Base-by-base conservation (phyloP, 2,797 vertebrate genomes). In the Sciurus vulgaris region DNA sequence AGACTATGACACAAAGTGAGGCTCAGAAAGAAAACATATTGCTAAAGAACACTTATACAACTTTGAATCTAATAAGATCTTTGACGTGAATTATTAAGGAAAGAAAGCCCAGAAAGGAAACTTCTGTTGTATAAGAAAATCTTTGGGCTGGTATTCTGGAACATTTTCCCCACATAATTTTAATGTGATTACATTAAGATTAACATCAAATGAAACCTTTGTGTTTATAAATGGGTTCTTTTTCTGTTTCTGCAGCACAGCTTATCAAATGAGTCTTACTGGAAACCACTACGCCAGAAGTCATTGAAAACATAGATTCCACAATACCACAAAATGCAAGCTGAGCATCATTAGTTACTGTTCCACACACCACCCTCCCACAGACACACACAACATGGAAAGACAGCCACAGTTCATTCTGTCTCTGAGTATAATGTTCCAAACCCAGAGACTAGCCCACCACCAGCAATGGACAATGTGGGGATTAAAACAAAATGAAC, bases 21-120 rank as follows among this genome's bases (percentile, higher is more conserved):
- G 14, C 35, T 82, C n/a, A 41, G n/a, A 83, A 85, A 91, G 67
- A 59, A 51, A 94, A 28, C 26, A 72, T 54, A 78, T 82, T 91
- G 18, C 38, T 67, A 90, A 94, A 92, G 22, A 85, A 85, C 41
- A 85, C 79, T 88, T 95, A 83, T 1, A 61, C 33, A 83, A 30
- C 17, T 70, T 93, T 28, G 41, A 44, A 69, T 88, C 79, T 96
- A 90, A 86, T 94, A 86, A 97, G 69, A 67, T 49, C n/a, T 94
- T 95, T 89, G 54, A 61, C 65, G 77, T 76, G 61, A 85, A 59
- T 77, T 94, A 47, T 44, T 65, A 41, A 79, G 49, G 65, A 79
- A 81, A 90, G 38, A 54, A 35, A 89, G 20, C 30, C 35, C 70
- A 54, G 33, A 56, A 88, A 88, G 56, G 76, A 89, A 83, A 86